phyloP scores from a whole-genome alignment of 2,797 vertebrate genomes.

The Pachyuromys duprasi region DNA sequence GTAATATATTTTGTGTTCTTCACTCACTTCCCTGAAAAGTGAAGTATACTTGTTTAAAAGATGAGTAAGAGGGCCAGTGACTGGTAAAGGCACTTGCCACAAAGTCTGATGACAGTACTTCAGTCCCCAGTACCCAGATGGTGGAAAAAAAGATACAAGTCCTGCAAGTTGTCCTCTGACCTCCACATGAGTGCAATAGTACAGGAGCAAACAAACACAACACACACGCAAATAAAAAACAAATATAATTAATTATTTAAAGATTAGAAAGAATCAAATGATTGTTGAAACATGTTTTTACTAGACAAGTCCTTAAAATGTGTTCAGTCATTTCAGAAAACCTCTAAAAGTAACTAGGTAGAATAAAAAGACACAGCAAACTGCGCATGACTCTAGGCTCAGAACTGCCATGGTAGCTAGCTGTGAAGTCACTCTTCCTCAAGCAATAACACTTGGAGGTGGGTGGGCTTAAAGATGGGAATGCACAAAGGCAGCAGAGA shows the following conservation, averaged over 20 bases:
- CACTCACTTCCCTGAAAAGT: conserved; percentile 5
- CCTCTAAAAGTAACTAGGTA: background rate
- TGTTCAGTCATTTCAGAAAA: background rate
- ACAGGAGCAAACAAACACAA: background rate
- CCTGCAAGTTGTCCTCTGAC: background rate
- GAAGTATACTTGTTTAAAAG: conserved; percentile 6
- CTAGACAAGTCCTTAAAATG: background rate
- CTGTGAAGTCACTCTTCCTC: background rate
- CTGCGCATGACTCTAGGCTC: background rate
- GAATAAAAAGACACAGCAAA: background rate
- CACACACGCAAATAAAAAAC: background rate
- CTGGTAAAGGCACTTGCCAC: background rate
- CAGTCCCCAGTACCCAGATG: background rate
- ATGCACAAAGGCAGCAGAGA: background rate
- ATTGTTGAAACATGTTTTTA: background rate
- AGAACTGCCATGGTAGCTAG: background rate
- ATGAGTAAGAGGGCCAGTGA: background rate
- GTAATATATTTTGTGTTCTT: conserved; percentile 27
- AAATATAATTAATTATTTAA: background rate
- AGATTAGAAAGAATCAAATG: conserved; percentile 30
- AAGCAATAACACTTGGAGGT: background rate
- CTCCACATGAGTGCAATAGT: background rate
- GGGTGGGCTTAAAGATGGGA: background rate
- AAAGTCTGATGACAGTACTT: background rate
- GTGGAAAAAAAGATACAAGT: background rate